Base-by-base conservation (phyloP, 2,797 vertebrate genomes). In the Triplophysa bombifrons region DNA sequence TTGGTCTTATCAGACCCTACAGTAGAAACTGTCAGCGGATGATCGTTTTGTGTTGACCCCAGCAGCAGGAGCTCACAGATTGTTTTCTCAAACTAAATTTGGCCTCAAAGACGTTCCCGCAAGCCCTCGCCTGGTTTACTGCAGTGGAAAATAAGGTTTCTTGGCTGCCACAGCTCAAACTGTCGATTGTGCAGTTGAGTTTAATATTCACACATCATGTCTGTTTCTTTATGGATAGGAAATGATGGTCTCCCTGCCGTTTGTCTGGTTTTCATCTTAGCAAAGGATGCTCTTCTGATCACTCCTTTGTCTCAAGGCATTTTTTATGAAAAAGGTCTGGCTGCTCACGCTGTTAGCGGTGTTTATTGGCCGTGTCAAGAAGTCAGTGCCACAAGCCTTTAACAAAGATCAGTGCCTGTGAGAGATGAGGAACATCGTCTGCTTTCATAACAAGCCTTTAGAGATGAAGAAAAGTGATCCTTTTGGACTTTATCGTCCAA, bases 1-100 rank as follows among this genome's bases (percentile, higher is more conserved):
- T 14, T 10, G 14, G 76, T 61, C 71, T 63, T 78, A 78, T 63
- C 76, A 64, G 48, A 27, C 67, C 76, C 56, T 70, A 27, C 67
- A 70, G 67, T 71, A 64, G 30, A 78, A 78, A 51, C n/a, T 0
- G 48, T 78, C 76, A 63, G 30, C 6, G n/a, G 22, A 64, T 55
- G 61, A 48, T 64, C 25, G 53, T 60, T 75, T 41, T 76, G 34
- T 56, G 12, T 78, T 46, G 68, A 64, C 46, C 68, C 68, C 48
- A 64, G 68, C 58, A 72, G 68, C 76, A 72, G 63, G 71, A 71
- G 48, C 20, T 68, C 58, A 63, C 68, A 71, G 46, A 20, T 64
- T 50, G 56, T 56, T 72, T 44, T 72, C 50, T 72, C 8, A 63
- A 65, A 44, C 30, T 6, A 34, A 51, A 51, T 60, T 48, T 61